Evolutionary conservation across 1,140 invertebrate species (phyloP), one percentile per base, ranked within the genome.

Genomic region (Hylaeus volcanicus): DNA sequence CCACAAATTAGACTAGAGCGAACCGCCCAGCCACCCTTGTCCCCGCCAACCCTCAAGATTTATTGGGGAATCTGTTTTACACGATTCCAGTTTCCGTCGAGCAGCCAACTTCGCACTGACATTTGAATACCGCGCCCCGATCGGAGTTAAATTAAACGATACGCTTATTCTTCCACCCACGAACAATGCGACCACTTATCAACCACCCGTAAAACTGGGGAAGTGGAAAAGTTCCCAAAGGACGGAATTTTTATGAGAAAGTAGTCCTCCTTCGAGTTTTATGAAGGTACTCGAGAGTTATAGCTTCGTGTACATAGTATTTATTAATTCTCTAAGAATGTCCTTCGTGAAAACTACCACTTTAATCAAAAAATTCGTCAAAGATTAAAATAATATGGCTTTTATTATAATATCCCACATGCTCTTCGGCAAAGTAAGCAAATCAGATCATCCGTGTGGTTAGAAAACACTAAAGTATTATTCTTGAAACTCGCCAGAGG

Each of bases 1-100:
- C 82, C 74, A 74, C 86, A 83, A 88, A 87, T 88, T 87, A 87
- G 86, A 88, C 70, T 72, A 12, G 74, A 60, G 60, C 75, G 79
- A 82, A 73, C 55, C 12, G 48, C 37, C 55, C 66, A 39, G 55
- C 48, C 64, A 55, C 58, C 58, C 15, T 26, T 1, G 12, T 14
- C 6, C 43, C 53, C n/a, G 11, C 26, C n/a, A 73, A 63, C 61
- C 56, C 64, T 53, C 55, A 37, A 64, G 74, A 88, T 83, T 88
- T 88, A 88, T 88, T 55, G 77, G 63, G 3, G 58, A 85, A 85
- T 83, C 60, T 77, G 65, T 78, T 80, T 75, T 63, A 82, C 65
- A 64, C 53, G 70, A 79, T 79, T 74, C 43, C 63, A 76, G 78
- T 66, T 81, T 45, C 78, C 51, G 37, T 61, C 55, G 64, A 14